These are phyloP conservation scores for Caenorhabditis becei DNA, from an alignment of 2,888 invertebrate genomes.

Conservation along the genomic window DNA sequence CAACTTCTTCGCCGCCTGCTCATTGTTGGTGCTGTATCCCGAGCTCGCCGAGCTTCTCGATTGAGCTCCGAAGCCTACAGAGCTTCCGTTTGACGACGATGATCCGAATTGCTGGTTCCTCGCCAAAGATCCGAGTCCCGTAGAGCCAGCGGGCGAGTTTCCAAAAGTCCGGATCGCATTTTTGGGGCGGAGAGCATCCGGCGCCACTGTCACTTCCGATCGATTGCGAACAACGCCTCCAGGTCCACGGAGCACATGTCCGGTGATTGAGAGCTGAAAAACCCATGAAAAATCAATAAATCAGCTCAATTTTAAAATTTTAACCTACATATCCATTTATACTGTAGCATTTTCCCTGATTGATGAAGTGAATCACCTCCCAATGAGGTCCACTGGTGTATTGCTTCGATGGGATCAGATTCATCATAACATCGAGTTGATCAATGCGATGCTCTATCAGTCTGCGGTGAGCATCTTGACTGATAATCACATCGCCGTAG, in stretches of 20 bases:
- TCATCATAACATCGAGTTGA: constrained; percentile 35
- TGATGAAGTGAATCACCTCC: constrained; percentile 40
- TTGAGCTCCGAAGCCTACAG: too few relatives aligned
- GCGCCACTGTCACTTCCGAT: constrained; percentile 20
- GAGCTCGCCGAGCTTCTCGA: too few relatives aligned
- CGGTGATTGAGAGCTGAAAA: constrained; percentile 49
- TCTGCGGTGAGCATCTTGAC: constrained; percentile 12
- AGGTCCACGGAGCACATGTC: constrained; percentile 32
- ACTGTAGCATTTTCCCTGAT: constrained; percentile 40
- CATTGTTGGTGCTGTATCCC: too few relatives aligned
- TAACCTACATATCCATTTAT: constrained; percentile 44
- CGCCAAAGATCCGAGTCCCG: neutral
- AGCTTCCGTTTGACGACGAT: neutral
- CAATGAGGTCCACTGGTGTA: constrained; percentile 38
- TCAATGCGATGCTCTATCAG: constrained; percentile 22
- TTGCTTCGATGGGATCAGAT: constrained; percentile 14
- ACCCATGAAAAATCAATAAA: neutral
- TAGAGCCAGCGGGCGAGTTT: neutral
- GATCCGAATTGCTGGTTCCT: neutral
- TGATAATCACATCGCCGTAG: constrained; percentile 31
- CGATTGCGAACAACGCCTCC: constrained; percentile 42
- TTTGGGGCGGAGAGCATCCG: constrained; percentile 36
- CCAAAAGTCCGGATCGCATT: neutral
- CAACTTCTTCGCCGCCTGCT: neutral
- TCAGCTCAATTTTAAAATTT: neutral